Percentiles rank a stretch among this genome's conserved stretches.
phyloP scores from a whole-genome alignment of 2,888 invertebrate species.

The Zaprionus lineosus region DNA sequence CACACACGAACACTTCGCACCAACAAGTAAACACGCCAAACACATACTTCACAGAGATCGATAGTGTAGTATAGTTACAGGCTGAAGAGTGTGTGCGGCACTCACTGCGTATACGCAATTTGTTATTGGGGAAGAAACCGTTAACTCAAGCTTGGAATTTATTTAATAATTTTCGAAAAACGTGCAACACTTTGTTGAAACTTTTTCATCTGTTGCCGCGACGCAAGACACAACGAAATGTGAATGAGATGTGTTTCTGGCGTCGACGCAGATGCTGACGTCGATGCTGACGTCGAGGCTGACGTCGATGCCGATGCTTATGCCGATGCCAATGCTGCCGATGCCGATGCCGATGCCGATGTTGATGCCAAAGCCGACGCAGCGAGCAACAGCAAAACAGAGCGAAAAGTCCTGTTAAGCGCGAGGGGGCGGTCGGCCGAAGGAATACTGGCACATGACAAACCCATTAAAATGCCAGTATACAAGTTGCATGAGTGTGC shows the following conservation, averaged over 20 bases:
- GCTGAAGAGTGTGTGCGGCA: conserved; percentile 22
- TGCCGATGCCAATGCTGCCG: conserved; percentile 14
- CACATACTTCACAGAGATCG: not conserved
- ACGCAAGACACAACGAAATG: conserved; percentile 52
- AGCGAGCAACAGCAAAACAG: conserved; percentile 32
- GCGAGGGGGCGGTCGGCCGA: conserved; percentile 22
- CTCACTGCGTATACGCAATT: conserved; percentile 36
- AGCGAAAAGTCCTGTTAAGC: conserved; percentile 48
- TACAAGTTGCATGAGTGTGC: no score
- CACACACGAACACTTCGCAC: not conserved
- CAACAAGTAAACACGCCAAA: no score
- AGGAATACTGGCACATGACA: conserved; percentile 29
- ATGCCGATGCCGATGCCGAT: conserved; percentile 18
- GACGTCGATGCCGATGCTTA: conserved; percentile 10
- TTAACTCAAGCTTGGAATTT: not conserved
- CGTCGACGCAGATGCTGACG: conserved; percentile 33
- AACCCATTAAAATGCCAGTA: conserved; percentile 35
- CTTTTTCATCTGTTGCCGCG: conserved; percentile 73
- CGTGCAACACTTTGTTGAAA: conserved; percentile 37
- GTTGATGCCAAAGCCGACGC: conserved; percentile 13
- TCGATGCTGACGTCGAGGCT: not conserved
- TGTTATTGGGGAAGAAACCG: conserved; percentile 21
- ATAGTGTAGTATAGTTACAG: conserved; percentile 49
- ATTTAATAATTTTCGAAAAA: conserved; percentile 4
- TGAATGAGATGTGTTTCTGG: conserved; percentile 32